Percentiles rank a stretch among this genome's conserved stretches.
Evolutionary conservation across 2,888 invertebrate genomes (phyloP).

Genomic region (Lamellibrachia columna): DNA sequence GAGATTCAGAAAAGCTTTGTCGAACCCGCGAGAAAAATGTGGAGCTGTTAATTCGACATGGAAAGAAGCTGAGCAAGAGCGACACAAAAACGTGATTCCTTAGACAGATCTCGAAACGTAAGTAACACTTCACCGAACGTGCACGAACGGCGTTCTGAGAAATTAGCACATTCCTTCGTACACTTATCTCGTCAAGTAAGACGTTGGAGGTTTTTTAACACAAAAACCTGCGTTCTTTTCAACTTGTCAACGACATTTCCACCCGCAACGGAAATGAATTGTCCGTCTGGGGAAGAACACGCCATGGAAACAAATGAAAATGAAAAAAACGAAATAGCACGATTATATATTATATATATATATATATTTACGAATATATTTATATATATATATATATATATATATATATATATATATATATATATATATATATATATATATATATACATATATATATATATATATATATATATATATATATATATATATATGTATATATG

Average conservation of each 20-base stretch:
- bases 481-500: too few species aligned
- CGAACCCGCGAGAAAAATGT: too few species aligned
- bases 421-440: too few species aligned
- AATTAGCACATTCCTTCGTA: not conserved
- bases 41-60: not conserved
- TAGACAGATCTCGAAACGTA: not conserved
- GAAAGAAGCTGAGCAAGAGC: not conserved
- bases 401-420: too few species aligned
- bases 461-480: too few species aligned
- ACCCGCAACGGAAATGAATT: not conserved
- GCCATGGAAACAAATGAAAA: not conserved
- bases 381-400: too few species aligned
- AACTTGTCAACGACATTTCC: not conserved
- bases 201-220: not conserved
- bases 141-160: not conserved
- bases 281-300: not conserved
- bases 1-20: not conserved
- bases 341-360: too few species aligned
- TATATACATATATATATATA: too few species aligned
- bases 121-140: not conserved
- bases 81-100: not conserved
- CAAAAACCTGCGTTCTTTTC: not conserved
- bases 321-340: not conserved
- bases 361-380: too few species aligned
- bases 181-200: constrained; percentile 1